A percentile compares a stretch with the other conserved stretches of the same genome.
These are phyloP conservation scores for Oreochromis tanganicae DNA, from an alignment of 2,113 vertebrate species.

Conservation along the genomic window DNA sequence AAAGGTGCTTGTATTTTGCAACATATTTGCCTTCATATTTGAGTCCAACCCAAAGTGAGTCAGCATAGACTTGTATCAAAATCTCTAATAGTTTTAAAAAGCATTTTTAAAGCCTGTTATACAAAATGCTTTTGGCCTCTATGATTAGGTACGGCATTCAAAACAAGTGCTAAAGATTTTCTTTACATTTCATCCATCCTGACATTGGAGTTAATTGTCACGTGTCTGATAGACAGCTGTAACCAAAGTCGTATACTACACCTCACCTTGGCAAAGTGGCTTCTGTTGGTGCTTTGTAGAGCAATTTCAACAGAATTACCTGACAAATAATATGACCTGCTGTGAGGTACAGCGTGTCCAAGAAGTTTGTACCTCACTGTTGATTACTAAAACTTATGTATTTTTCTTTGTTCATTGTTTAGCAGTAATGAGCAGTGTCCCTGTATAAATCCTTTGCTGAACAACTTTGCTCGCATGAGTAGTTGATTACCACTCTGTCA, in stretches of 20 bases:
- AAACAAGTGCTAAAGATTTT: not conserved
- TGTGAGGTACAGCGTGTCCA: not conserved
- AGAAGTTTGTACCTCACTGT: not conserved
- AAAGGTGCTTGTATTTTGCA: not conserved
- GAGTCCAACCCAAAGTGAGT: not conserved
- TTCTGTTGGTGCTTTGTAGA: not conserved
- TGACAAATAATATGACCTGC: not conserved
- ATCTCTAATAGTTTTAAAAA: not conserved
- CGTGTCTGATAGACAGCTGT: not conserved
- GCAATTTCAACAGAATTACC: not conserved
- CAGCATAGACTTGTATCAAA: not conserved
- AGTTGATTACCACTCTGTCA: not conserved
- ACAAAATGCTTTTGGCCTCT: not conserved
- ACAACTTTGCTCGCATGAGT: not conserved
- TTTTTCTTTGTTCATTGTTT: not conserved
- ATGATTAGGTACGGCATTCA: not conserved
- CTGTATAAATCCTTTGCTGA: not conserved
- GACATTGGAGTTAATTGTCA: not conserved
- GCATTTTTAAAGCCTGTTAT: not conserved
- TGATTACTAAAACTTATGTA: not conserved
- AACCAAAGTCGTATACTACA: not conserved
- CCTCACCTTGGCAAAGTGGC: not conserved
- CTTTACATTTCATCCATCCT: not conserved
- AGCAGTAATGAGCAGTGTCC: not conserved
- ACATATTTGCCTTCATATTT: not conserved